Evolutionary conservation across 2,888 invertebrate genomes (phyloP).

Genomic region (Nomada ferruginata): DNA sequence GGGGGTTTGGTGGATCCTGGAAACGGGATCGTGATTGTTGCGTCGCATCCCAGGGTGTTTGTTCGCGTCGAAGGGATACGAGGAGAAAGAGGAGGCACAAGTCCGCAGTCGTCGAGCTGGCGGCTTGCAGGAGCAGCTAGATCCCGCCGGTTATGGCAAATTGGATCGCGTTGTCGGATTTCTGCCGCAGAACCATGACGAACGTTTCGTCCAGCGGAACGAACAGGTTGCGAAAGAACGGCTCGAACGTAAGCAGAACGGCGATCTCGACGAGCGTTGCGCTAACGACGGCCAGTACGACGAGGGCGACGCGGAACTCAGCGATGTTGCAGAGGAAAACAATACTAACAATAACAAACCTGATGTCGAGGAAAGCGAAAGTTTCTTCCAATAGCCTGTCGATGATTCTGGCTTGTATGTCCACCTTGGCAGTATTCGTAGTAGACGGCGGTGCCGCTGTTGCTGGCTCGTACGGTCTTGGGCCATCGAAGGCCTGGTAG

Average conservation of each 20-base stretch:
- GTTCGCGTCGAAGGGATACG: slow-evolving; percentile 67
- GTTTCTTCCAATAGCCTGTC: slow-evolving; percentile 20
- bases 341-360: slow-evolving; percentile 20
- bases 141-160: slow-evolving; percentile 67
- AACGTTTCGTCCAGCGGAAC: slow-evolving; percentile 41
- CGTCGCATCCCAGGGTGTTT: slow-evolving; percentile 64
- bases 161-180: slow-evolving; percentile 45
- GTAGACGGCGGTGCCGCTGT: slow-evolving; percentile 41
- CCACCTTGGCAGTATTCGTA: slow-evolving; percentile 36
- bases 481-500: slow-evolving; percentile 67
- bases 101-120: slow-evolving; percentile 67
- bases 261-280: slow-evolving; percentile 35
- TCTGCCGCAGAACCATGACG: slow-evolving; percentile 49
- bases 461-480: slow-evolving; percentile 56
- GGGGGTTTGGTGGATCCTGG: slow-evolving; percentile 45
- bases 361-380: slow-evolving; percentile 17
- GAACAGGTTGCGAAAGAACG: slow-evolving; percentile 50
- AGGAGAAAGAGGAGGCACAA: slow-evolving; percentile 26
- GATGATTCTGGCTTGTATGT: slow-evolving; percentile 34
- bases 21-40: slow-evolving; percentile 56
- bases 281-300: slow-evolving; percentile 41
- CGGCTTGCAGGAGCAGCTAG: slow-evolving; percentile 69
- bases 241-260: slow-evolving; percentile 34
- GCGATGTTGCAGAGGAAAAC: slow-evolving; percentile 22
- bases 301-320: slow-evolving; percentile 37